phyloP scores from a whole-genome alignment of 1,140 invertebrate species.

The Oedothorax gibbosus region DNA sequence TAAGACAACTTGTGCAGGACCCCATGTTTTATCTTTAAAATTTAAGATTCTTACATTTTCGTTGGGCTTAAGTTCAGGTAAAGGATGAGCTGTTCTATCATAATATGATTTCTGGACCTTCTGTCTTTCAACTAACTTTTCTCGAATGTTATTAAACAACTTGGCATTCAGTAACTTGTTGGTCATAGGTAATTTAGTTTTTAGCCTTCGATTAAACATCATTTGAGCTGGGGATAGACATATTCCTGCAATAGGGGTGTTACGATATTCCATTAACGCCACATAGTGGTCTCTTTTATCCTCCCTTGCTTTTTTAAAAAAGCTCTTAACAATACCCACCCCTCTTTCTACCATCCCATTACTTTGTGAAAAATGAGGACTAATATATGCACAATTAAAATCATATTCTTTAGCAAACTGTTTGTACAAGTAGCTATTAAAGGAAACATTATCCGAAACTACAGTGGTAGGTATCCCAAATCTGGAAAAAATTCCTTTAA shows the following conservation, averaged over 20 bases:
- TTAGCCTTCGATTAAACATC: conserved; percentile 33
- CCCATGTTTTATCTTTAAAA: background rate
- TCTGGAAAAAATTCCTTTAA: conserved; percentile 20
- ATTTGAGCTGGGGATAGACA: conserved; percentile 11
- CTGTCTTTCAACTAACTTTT: conserved; percentile 1
- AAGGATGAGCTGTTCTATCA: background rate
- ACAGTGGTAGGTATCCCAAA: conserved; percentile 14
- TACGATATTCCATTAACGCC: background rate
- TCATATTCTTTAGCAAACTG: conserved; percentile 2
- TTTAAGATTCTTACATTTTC: too few relatives aligned
- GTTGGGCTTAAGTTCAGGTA: background rate
- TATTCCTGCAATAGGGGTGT: conserved; percentile 18
- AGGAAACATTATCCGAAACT: background rate
- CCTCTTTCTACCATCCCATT: conserved; percentile 12
- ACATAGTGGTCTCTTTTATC: background rate
- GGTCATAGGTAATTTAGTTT: conserved; percentile 21
- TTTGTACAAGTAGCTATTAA: conserved; percentile 1
- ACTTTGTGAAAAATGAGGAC: background rate
- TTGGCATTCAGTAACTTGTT: conserved; percentile 10
- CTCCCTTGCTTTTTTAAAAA: conserved; percentile 26
- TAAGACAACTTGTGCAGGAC: background rate
- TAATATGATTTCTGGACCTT: conserved; percentile 1
- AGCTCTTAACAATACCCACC: background rate
- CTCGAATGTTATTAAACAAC: conserved; percentile 6
- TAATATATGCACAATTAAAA: background rate